These are phyloP conservation scores for Neopelma chrysocephalum DNA, from an alignment of 2,797 vertebrate genomes.

Conservation along the genomic window DNA sequence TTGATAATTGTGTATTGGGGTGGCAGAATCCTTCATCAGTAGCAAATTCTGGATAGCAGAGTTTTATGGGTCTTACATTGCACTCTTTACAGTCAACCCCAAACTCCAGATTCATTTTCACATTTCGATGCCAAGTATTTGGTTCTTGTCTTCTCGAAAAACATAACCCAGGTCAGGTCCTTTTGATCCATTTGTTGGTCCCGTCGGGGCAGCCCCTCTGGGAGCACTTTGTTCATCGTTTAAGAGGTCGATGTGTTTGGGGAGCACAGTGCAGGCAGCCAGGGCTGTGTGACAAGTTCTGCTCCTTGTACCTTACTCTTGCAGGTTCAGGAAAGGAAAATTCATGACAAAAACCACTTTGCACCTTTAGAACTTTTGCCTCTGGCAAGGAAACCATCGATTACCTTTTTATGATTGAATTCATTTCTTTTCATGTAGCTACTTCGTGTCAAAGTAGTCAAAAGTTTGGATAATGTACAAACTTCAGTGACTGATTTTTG, in stretches of 20 bases:
- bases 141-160: background rate
- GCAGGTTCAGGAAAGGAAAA: background rate
- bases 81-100: background rate
- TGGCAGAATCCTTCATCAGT: background rate
- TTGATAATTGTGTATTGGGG: background rate
- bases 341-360: background rate
- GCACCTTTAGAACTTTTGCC: background rate
- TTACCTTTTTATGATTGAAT: background rate
- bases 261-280: background rate
- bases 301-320: accelerated
- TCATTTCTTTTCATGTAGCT: background rate
- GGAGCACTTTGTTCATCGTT: background rate
- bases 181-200: accelerated
- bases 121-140: background rate
- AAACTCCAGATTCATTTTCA: background rate
- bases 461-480: background rate
- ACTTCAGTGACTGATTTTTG: background rate
- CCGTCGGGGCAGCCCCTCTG: accelerated
- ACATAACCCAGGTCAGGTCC: background rate
- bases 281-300: accelerated
- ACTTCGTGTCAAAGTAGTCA: background rate
- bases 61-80: background rate
- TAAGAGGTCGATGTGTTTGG: accelerated
- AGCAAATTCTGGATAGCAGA: background rate
- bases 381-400: background rate